Base-by-base conservation (phyloP, 2,888 invertebrate species). In the Proisotoma minuta region DNA sequence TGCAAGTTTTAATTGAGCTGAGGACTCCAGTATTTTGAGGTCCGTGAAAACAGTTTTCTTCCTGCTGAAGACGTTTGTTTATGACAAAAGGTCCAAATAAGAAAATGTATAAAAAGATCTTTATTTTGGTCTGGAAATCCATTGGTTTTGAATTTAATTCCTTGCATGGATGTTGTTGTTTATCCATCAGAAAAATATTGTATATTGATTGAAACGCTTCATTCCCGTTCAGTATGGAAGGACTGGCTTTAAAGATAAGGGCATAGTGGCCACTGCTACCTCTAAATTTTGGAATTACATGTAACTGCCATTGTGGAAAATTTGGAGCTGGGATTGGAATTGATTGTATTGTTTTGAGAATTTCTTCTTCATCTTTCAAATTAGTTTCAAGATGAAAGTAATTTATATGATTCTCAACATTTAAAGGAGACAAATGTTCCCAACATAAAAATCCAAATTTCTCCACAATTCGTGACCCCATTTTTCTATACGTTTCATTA, bases 21-120 rank as follows among this genome's bases (percentile, higher is more conserved):
- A 34, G 34, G 34, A 10, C n/a, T 20, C 69, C 69, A 4, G 66
- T 63, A 10, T 66, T 22, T 10, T 39, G 28, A 12, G 66, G 66
- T 2, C 66, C 66, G 34, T 69, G 69, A 43, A 66, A 69, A 53
- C 69, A 69, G 48, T 69, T 69, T 12, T 43, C n/a, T n/a, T n/a
- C n/a, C n/a, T n/a, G n/a, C n/a, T n/a, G n/a, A n/a, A n/a, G n/a
- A n/a, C n/a, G n/a, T n/a, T n/a, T n/a, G n/a, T n/a, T n/a, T n/a
- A n/a, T n/a, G n/a, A n/a, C n/a, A n/a, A n/a, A n/a, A n/a, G n/a
- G n/a, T n/a, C n/a, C n/a, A n/a, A n/a, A n/a, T n/a, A n/a, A n/a
- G n/a, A n/a, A n/a, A n/a, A n/a, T n/a, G n/a, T n/a, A n/a, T n/a
- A n/a, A n/a, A n/a, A n/a, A n/a, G n/a, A n/a, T n/a, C n/a, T n/a